Evolutionary conservation across 2,888 invertebrate genomes (phyloP), one percentile per base, ranked within the genome.

Genomic region (Pasiphila rectangulata): DNA sequence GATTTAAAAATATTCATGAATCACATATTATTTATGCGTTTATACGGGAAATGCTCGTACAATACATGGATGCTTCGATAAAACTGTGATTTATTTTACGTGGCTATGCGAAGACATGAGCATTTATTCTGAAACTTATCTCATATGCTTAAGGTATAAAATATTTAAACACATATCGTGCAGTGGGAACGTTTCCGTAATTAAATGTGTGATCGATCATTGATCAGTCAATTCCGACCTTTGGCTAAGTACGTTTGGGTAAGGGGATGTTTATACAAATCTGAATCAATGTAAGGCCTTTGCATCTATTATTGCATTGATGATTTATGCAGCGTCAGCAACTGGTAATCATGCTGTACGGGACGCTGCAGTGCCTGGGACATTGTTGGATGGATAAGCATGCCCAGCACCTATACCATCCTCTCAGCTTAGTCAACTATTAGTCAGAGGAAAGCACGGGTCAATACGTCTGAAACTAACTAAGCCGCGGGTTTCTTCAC

Each of bases 1-100:
- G 16, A 34, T 12, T 34, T 16, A 17, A 43, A 38, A 19, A 37
- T 34, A 46, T 36, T 21, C 21, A 46, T 71, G 70, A 76, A 82
- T 72, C 71, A 75, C 81, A 83, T 75, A 62, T 70, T 77, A 79
- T 82, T 82, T 79, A 83, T 82, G 67, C 75, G 54, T 67, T 76
- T 77, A 79, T 76, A 32, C 72, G 69, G 67, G 72, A 75, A 71
- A 76, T 77, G 72, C 75, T 79, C 75, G 75, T 78, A 80, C 75
- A 76, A 71, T 49, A 25, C 40, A 50, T 41, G 49, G 25, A 40
- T 37, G 37, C 41, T 41, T 45, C 45, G 41, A 50, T 41, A 50
- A 50, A 45, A 45, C 16, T 41, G 36, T 45, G 49, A 50, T 50
- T 50, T 50, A 49, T 47, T 43, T 44, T 38, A 29, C 25, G 25